These are phyloP conservation scores for Embidobia sp. DNA, from an alignment of 2,888 invertebrate genomes.

Conservation along the genomic window DNA sequence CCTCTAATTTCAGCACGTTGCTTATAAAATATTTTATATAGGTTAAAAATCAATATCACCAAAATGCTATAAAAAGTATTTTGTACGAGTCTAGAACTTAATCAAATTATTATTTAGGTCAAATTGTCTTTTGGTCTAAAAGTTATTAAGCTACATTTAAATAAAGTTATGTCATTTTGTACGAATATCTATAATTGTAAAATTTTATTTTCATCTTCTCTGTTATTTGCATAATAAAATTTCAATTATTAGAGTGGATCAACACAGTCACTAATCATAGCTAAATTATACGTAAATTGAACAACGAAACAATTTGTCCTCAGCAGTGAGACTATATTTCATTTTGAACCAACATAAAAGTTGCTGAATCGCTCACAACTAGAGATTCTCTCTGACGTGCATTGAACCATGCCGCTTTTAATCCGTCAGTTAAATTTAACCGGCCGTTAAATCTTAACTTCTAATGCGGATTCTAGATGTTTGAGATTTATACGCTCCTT, in stretches of 20 bases:
- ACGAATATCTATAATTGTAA: too few species aligned
- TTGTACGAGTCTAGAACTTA: too few species aligned
- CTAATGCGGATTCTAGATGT: constrained; percentile 52
- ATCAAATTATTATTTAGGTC: neutral
- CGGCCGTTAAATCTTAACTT: constrained; percentile 73
- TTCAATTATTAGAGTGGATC: too few species aligned
- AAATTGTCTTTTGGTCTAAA: neutral
- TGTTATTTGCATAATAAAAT: too few species aligned
- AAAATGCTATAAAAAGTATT: too few species aligned
- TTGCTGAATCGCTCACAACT: constrained; percentile 72
- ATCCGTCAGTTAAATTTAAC: constrained; percentile 77
- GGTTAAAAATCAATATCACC: too few species aligned
- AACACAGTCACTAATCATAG: neutral
- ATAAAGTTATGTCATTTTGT: too few species aligned
- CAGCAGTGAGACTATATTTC: constrained; percentile 48
- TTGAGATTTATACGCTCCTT: constrained; percentile 50
- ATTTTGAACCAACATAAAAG: constrained; percentile 77
- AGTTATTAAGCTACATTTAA: too few species aligned
- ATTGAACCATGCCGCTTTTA: constrained; percentile 75
- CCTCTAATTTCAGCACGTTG: too few species aligned
- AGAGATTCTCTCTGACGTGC: constrained; percentile 62
- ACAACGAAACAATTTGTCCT: constrained; percentile 11
- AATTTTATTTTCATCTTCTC: too few species aligned
- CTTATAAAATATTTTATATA: too few species aligned
- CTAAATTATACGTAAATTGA: constrained; percentile 30